phyloP scores from a whole-genome alignment of 2,797 vertebrate species.

The Antrozous pallidus region DNA sequence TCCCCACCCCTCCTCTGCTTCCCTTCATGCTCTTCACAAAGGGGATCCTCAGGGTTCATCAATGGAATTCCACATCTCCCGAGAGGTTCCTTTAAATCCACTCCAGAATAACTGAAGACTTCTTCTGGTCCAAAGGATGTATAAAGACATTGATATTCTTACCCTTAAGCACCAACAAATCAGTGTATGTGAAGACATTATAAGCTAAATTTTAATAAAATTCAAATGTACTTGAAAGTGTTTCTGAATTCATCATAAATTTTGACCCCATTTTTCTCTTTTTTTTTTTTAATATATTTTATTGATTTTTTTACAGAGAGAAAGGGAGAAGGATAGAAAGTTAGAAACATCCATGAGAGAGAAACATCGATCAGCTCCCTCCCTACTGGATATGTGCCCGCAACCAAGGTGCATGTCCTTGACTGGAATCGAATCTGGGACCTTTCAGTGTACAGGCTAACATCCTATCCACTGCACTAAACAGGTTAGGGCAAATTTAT shows the following conservation, averaged over 20 bases:
- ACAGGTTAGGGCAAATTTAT: no score
- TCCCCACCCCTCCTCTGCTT: not conserved
- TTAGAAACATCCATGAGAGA: no score
- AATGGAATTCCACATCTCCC: not conserved
- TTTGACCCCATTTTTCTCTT: not conserved
- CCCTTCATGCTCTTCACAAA: not conserved
- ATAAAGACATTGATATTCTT: not conserved
- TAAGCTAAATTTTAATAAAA: not conserved
- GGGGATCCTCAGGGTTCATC: not conserved
- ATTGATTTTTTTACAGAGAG: no score
- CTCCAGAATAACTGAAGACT: not conserved
- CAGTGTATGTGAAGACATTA: not conserved
- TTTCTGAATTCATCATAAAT: not conserved
- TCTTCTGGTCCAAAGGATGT: not conserved
- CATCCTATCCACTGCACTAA: no score
- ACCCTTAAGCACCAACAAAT: not conserved
- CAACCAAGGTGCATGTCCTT: no score
- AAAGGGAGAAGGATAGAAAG: no score
- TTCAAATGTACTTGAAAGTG: not conserved
- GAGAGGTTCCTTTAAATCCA: not conserved
- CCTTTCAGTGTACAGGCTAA: no score
- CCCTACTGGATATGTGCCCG: no score
- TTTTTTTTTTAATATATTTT: no score
- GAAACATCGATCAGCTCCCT: no score
- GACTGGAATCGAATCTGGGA: no score